A percentile compares a stretch with the other conserved stretches of the same genome.
These are phyloP conservation scores for Sus scrofa DNA, from an alignment of 2,113 vertebrate genomes.

Conservation along the genomic window DNA sequence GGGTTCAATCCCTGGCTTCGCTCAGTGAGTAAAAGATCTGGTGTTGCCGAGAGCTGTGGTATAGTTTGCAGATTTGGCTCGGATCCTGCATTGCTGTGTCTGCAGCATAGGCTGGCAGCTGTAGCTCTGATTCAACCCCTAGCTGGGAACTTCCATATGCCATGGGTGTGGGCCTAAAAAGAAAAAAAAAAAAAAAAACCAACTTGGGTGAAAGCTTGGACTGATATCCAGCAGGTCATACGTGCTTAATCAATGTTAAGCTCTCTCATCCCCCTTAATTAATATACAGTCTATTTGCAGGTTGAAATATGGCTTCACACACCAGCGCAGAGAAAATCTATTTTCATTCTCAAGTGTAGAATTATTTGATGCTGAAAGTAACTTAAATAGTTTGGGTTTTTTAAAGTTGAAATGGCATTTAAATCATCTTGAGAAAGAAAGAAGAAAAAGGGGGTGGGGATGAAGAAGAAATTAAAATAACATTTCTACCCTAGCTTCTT, in stretches of 20 bases:
- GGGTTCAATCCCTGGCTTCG: no score
- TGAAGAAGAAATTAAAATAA: slow-evolving; percentile 50
- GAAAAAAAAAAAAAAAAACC: background rate
- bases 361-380: slow-evolving; percentile 53
- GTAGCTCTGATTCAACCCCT: no score
- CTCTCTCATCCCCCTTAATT: background rate
- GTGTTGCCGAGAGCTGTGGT: no score
- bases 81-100: no score
- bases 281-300: background rate
- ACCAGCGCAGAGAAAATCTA: background rate
- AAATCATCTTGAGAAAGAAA: slow-evolving; percentile 40
- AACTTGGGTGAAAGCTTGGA: background rate
- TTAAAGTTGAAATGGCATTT: slow-evolving; percentile 45
- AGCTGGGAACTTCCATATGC: no score
- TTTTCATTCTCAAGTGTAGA: background rate
- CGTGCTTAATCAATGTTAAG: background rate
- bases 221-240: background rate
- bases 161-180: no score
- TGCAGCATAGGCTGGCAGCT: no score
- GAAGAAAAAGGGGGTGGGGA: background rate
- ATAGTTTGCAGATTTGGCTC: no score
- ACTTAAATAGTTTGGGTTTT: slow-evolving; percentile 15
- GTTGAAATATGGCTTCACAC: slow-evolving; percentile 18
- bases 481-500: background rate
- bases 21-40: no score